Percentiles rank a stretch among this genome's conserved stretches.
phyloP scores from a whole-genome alignment of 2,113 vertebrate genomes.

The Pelusios castaneus region DNA sequence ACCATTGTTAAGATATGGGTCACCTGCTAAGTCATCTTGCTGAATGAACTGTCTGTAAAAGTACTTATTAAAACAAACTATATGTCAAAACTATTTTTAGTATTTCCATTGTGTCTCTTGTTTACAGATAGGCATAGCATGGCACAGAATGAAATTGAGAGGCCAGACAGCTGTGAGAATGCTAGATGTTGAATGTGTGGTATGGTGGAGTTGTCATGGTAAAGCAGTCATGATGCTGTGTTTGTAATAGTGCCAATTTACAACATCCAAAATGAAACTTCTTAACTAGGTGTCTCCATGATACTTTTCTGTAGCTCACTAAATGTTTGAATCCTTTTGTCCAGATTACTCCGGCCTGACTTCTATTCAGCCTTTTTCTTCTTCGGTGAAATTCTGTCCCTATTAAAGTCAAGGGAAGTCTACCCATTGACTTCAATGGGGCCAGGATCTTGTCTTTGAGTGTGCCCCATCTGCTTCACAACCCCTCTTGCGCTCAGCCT shows the following conservation, averaged over 20 bases:
- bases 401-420: background rate
- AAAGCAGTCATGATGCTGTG: background rate
- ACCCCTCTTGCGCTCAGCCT: background rate
- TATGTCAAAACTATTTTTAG: slow-evolving; percentile 13
- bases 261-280: background rate
- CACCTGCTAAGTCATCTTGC: background rate
- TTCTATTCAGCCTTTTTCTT: background rate
- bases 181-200: background rate
- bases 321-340: background rate
- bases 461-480: background rate
- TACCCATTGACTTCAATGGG: background rate
- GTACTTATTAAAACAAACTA: background rate
- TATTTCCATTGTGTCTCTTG: background rate
- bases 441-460: background rate
- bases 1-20: background rate
- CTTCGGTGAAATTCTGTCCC: slow-evolving; percentile 5
- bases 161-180: slow-evolving; percentile 30
- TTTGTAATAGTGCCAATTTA: background rate
- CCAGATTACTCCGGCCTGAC: background rate
- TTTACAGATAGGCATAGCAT: background rate
- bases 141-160: background rate
- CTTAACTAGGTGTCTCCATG: background rate
- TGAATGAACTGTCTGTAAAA: background rate
- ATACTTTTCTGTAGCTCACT: background rate
- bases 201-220: background rate